Evolutionary conservation across 2,888 invertebrate species (phyloP).

Genomic region (Melanophora roralis): DNA sequence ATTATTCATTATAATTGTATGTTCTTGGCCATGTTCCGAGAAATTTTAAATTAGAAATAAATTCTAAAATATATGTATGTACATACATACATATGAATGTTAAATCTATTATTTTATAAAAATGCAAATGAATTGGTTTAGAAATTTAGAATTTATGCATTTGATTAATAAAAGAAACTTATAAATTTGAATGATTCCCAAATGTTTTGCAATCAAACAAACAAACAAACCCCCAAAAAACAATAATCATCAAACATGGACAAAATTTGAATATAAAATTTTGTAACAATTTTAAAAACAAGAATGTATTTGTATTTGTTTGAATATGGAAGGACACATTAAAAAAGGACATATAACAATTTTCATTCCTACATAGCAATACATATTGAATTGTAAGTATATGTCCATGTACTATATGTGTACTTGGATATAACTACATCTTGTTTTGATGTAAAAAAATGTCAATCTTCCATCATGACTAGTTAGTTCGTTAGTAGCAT

Average conservation of each 20-base stretch:
- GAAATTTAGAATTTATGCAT: conserved; percentile 36
- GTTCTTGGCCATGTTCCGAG: too few species aligned
- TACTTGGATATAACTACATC: too few species aligned
- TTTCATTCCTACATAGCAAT: not conserved
- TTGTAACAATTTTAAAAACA: conserved; percentile 41
- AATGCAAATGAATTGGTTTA: too few species aligned
- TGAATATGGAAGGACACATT: not conserved
- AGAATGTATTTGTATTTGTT: not conserved
- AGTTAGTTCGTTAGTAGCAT: conserved; percentile 32
- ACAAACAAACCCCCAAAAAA: conserved; percentile 15
- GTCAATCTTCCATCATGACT: conserved; percentile 36
- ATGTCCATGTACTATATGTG: not conserved
- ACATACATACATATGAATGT: too few species aligned
- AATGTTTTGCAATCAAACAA: conserved; percentile 30
- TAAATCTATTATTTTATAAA: too few species aligned
- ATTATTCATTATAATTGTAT: too few species aligned
- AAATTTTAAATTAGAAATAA: too few species aligned
- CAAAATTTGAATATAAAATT: conserved; percentile 63
- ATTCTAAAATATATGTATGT: too few species aligned
- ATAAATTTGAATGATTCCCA: conserved; percentile 23
- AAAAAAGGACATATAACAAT: conserved; percentile 28
- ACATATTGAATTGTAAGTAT: not conserved
- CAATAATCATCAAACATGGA: conserved; percentile 50
- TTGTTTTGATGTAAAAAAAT: too few species aligned
- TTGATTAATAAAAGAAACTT: too few species aligned